Conservation (phyloP, 2,113 vertebrate species). For the Alethe diademata region DNA sequence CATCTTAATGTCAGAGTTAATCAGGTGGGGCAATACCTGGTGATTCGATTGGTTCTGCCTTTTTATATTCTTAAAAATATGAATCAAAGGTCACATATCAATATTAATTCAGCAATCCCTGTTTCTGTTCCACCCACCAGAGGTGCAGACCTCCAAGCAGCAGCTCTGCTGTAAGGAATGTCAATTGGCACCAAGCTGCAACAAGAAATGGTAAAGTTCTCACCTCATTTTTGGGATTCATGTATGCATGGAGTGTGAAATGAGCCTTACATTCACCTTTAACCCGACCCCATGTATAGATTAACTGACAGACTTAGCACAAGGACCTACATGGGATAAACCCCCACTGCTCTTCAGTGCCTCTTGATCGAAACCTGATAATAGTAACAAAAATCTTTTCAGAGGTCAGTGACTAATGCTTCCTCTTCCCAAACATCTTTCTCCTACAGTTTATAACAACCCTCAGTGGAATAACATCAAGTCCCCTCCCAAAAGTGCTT, state of each 20-base stretch:
- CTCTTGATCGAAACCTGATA: not conserved
- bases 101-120: not conserved
- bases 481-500: not conserved
- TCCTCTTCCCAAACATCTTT: not conserved
- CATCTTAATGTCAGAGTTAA: not conserved
- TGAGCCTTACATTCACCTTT: not conserved
- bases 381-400: not conserved
- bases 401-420: not conserved
- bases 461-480: not conserved
- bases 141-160: not conserved
- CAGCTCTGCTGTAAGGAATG: not conserved
- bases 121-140: not conserved
- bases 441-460: not conserved
- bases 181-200: not conserved
- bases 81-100: not conserved
- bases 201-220: not conserved
- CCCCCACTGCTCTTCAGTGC: accelerated
- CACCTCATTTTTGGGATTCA: not conserved
- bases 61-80: not conserved
- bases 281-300: not conserved
- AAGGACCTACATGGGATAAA: not conserved
- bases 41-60: not conserved
- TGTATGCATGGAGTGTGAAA: not conserved
- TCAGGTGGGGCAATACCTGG: not conserved
- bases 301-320: not conserved